Percentiles rank a stretch among this genome's conserved stretches.
phyloP scores from a whole-genome alignment of 2,113 vertebrate species.

The Nothobranchius kuhntae region DNA sequence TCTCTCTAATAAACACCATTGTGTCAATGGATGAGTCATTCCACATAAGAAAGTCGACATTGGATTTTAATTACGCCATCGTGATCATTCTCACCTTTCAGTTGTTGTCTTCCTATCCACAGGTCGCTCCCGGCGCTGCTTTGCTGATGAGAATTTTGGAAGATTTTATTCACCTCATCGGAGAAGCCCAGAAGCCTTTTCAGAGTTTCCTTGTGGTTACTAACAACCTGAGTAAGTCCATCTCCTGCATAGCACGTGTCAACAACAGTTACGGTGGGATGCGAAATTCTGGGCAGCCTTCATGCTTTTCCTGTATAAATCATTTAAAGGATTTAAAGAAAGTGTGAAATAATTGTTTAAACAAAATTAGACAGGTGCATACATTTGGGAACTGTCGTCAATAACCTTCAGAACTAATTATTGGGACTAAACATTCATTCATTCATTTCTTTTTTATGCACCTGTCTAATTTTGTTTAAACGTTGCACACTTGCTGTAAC shows the following conservation, averaged over 20 bases:
- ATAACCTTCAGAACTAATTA: too few species aligned
- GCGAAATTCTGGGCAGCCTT: too few species aligned
- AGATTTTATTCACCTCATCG: slow-evolving; percentile 97
- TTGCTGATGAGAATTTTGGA: slow-evolving; percentile 95
- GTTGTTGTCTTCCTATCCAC: neutral
- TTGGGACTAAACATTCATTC: too few species aligned
- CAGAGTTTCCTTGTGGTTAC: slow-evolving; percentile 97
- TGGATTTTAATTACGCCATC: slow-evolving; percentile 13
- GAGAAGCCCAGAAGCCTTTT: slow-evolving; percentile 90
- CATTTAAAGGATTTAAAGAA: too few species aligned
- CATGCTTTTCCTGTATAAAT: too few species aligned
- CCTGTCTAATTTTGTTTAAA: too few species aligned
- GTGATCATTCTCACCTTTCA: neutral
- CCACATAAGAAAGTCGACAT: neutral
- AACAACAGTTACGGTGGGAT: too few species aligned
- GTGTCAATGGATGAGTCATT: neutral
- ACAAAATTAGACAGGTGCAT: too few species aligned
- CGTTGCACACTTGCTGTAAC: too few species aligned
- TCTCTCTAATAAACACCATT: slow-evolving; percentile 24
- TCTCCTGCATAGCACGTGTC: neutral
- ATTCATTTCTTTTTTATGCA: too few species aligned
- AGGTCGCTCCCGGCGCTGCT: slow-evolving; percentile 94
- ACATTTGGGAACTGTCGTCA: too few species aligned
- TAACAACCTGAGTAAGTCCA: slow-evolving; percentile 90
- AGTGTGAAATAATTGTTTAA: too few species aligned